Evolutionary conservation across 2,797 vertebrate genomes (phyloP), one percentile per base, ranked within the genome.

Genomic region (Sciaenops ocellatus): DNA sequence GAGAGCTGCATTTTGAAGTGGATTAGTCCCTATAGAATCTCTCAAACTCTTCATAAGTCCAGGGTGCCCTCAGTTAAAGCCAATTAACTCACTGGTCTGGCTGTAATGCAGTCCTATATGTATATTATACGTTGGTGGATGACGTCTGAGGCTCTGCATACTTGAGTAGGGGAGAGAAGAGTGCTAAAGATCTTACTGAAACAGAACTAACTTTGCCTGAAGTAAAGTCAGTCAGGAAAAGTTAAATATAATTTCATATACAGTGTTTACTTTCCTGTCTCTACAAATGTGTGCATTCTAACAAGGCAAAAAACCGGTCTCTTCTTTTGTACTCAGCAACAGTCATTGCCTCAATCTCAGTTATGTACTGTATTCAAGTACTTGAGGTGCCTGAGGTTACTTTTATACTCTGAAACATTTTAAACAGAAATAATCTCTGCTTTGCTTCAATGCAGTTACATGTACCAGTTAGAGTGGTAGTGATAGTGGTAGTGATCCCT

Each of bases 1-100:
- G 82, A 85, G 85, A 85, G 79, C 79, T 82, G 86, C 82, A 89
- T 88, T 79, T 85, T 69, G 16, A 89, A 87, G 69, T 51, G 55
- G 87, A 86, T 86, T 73, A 80, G 63, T 70, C 83, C 60, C 87
- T 55, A 34, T 30, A 79, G 85, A 76, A 78, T 82, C 74, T 73
- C 46, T 78, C 50, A 69, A 78, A 71, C 72, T 80, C 66, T 64
- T 75, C 69, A 71, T 64, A 82, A 80, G 63, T 80, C 65, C 74
- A 78, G 44, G 5, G 46, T 65, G 78, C 85, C 68, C 80, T 63
- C 15, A 13, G 76, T 79, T 88, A 76, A 85, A 86, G 76, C 79
- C 80, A 80, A 78, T 82, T 82, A 84, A 55, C 69, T 86, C 69
- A 72, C 50, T 76, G 66, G 73, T 83, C 67, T 64, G 41, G 30